Base-by-base conservation (phyloP, 2,888 invertebrate species). In the Pyrocoelia pectoralis region DNA sequence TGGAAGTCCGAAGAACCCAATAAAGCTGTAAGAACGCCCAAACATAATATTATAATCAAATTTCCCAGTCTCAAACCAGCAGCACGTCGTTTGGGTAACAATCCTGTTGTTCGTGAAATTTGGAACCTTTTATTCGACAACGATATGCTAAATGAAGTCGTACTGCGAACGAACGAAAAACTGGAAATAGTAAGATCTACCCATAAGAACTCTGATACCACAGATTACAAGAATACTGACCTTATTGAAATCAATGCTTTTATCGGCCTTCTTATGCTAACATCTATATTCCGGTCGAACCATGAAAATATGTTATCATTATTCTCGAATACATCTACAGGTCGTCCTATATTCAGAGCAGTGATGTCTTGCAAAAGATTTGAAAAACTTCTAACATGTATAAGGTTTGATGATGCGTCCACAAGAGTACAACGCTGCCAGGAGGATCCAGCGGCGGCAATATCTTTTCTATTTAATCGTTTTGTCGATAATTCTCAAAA, bases 171-270 rank as follows among this genome's bases (percentile, higher is more conserved):
- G 12, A 46, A 46, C 12, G 10, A 46, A 10, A 46, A 46, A 17
- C n/a, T 46, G 15, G 2, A 17, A 12, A 9, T 6, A 40, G 40
- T 40, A 2, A 40, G 40, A 40, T 2, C n/a, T 3, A 40, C 4
- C 10, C 40, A 40, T 9, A 40, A 40, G 10, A 40, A 40, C 13
- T 4, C 6, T 12, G n/a, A n/a, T n/a, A 3, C 15, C 10, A 46
- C 18, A 2, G 13, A 46, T 46, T 46, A 46, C 10, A 46, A n/a
- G 46, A 46, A n/a, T n/a, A n/a, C n/a, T n/a, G n/a, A n/a, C n/a
- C n/a, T n/a, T n/a, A n/a, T n/a, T n/a, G n/a, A n/a, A 46, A 46
- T 46, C 14, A 46, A 2, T 8, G 38, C 38, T 38, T 38, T 38
- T 38, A n/a, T 38, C n/a, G 38, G 5, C 3, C 38, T 38, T 12